Base-by-base conservation (phyloP, 2,113 vertebrate species). In the Antechinus stuartii region DNA sequence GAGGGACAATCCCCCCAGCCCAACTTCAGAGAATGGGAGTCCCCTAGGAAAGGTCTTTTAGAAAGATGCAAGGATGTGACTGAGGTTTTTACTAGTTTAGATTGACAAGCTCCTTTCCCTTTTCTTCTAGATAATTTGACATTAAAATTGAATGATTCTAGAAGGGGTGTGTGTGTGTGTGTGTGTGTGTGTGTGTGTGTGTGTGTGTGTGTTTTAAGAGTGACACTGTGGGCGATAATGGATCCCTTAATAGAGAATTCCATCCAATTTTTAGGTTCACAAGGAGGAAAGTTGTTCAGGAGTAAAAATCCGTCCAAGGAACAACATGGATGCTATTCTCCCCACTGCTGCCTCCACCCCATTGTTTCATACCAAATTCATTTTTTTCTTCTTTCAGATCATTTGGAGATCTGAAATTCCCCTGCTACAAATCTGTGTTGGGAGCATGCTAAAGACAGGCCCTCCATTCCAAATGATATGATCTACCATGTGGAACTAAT, bases 341-440 rank as follows among this genome's bases (percentile, higher is more conserved):
- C 7, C 5, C 5, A 16, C n/a, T 22, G 68, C n/a, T n/a, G 61
- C 30, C 56, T 57, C 56, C 30, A 3, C 35, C 68, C 68, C n/a
- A 42, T 22, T 42, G n/a, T 84, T 84, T 84, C 35, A 42, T n/a
- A 42, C 4, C 35, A 7, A n/a, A 22, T 19, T 8, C 14, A 42
- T 22, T n/a, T 55, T 93, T 53, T 14, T 0, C 9, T 84, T 49
- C 89, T 92, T 30, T 11, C 0, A 0, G 14, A 0, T 0, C 0
- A 0, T 0, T 84, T 76, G 0, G 35, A 84, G n/a, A 84, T 35
- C 35, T 84, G 68, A n/a, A 16, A 84, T 84, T 8, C 27, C n/a
- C 19, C 61, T 76, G 30, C 14, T n/a, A 76, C 35, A n/a, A 76
- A 76, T 76, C 30, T 7, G 16, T 22, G 16, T 23, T 84, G 35